Percentiles rank a stretch among this genome's conserved stretches.
Conservation (phyloP, 2,113 vertebrate species). For the Anoplopoma fimbria region DNA sequence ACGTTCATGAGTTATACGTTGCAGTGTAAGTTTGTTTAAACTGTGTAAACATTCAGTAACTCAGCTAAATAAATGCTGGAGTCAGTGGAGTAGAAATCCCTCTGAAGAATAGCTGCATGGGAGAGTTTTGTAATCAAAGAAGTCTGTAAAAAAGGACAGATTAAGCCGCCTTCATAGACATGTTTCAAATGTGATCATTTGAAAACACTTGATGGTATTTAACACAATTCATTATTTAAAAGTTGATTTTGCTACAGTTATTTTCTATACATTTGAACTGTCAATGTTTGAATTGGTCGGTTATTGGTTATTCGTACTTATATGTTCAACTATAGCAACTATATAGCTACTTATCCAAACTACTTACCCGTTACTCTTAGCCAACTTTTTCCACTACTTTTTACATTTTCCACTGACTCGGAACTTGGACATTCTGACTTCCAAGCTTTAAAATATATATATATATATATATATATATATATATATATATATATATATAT, state of each 20-base stretch:
- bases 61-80: conserved; percentile 29
- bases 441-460: neutral
- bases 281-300: no score
- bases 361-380: no score
- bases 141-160: neutral
- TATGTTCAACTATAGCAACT: no score
- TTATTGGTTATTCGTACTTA: no score
- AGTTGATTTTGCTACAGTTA: no score
- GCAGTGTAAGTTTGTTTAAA: conserved; percentile 46
- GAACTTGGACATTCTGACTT: neutral
- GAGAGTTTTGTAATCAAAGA: neutral
- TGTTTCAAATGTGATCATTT: no score
- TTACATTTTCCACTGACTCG: no score
- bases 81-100: neutral
- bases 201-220: no score
- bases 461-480: neutral
- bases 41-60: conserved; percentile 51
- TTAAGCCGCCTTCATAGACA: no score
- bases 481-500: neutral
- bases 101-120: neutral
- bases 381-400: neutral
- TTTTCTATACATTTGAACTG: no score
- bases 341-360: no score
- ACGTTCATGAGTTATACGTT: conserved; percentile 11
- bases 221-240: no score